Evolutionary conservation across 2,113 vertebrate species (phyloP).

Genomic region (Panthera uncia): DNA sequence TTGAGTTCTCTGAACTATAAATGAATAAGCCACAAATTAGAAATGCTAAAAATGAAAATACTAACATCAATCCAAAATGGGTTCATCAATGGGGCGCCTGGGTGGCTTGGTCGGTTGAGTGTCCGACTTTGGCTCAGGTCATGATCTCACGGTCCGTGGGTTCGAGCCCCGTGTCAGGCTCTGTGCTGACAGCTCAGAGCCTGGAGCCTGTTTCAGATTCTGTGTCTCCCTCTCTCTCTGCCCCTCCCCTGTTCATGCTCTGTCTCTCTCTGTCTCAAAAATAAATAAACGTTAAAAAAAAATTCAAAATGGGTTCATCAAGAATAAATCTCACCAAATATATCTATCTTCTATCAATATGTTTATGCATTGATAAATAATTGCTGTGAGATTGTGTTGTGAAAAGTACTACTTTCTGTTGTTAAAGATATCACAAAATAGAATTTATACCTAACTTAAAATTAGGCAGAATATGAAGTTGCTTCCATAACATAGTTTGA

Average conservation of each 20-base stretch:
- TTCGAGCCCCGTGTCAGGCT: too few species aligned
- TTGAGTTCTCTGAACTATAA: not conserved
- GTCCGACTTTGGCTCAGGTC: too few species aligned
- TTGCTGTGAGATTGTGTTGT: not conserved
- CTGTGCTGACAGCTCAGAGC: too few species aligned
- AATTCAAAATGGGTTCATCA: not conserved
- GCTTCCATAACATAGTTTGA: not conserved
- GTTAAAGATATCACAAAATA: constrained; percentile 10
- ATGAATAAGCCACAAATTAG: not conserved
- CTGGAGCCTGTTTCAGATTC: too few species aligned
- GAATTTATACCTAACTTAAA: not conserved
- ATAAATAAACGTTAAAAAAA: too few species aligned
- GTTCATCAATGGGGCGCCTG: not conserved
- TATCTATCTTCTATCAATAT: not conserved
- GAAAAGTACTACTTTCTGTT: not conserved
- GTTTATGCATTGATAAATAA: not conserved
- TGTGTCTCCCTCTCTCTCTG: too few species aligned
- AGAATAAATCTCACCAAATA: not conserved
- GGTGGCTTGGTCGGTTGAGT: too few species aligned
- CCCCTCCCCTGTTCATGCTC: too few species aligned
- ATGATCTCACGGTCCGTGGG: too few species aligned
- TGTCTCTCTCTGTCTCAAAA: too few species aligned
- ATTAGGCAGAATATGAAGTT: not conserved
- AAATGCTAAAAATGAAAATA: not conserved
- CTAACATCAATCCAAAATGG: not conserved